phyloP scores from a whole-genome alignment of 1,140 invertebrate genomes.

The Parasteatoda tepidariorum region DNA sequence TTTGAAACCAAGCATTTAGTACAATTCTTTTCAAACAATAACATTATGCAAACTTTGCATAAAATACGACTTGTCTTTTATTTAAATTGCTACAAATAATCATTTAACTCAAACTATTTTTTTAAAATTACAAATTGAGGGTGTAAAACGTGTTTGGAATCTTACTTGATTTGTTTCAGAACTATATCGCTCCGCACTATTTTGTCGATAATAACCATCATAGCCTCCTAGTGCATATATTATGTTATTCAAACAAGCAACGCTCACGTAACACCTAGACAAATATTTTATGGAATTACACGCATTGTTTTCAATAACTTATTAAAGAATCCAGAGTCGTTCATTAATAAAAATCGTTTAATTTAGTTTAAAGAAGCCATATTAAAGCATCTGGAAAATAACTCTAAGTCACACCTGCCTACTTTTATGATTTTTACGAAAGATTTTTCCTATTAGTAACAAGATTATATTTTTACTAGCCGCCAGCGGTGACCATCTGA shows the following conservation, averaged over 20 bases:
- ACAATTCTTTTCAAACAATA: not conserved
- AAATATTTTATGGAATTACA: not conserved
- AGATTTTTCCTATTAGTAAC: too few species aligned
- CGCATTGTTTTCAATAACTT: too few species aligned
- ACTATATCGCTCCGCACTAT: constrained; percentile 70
- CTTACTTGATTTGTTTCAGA: constrained; percentile 66
- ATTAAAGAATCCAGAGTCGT: too few species aligned
- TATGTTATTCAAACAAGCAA: constrained; percentile 73
- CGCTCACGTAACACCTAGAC: constrained; percentile 79
- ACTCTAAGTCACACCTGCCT: too few species aligned
- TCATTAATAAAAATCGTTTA: too few species aligned
- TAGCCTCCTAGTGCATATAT: constrained; percentile 73
- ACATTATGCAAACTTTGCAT: not conserved
- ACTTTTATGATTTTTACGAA: too few species aligned
- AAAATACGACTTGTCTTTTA: not conserved
- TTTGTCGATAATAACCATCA: constrained; percentile 71
- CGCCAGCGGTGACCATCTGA: too few species aligned
- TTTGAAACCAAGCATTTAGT: not conserved
- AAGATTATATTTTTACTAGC: too few species aligned
- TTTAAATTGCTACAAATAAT: not conserved
- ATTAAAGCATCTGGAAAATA: too few species aligned
- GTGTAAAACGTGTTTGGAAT: too few species aligned
- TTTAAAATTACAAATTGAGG: not conserved
- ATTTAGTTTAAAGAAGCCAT: too few species aligned
- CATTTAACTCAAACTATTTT: not conserved